Percentiles rank a stretch among this genome's conserved stretches.
phyloP scores from a whole-genome alignment of 2,888 invertebrate genomes.

The Ditula angustiorana region DNA sequence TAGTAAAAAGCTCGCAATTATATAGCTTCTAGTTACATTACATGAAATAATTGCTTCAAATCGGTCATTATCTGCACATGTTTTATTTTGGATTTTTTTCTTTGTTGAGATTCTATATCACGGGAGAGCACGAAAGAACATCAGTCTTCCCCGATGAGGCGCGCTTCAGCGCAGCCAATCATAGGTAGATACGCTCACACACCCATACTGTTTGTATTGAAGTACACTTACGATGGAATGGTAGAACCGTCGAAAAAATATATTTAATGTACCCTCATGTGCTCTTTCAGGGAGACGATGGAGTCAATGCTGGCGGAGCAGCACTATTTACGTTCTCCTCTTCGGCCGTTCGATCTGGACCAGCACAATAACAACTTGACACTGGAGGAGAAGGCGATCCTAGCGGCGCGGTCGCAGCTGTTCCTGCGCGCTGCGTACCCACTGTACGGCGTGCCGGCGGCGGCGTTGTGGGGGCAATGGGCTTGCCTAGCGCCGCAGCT shows the following conservation, averaged over 20 bases:
- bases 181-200: constrained; percentile 78
- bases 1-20: constrained; percentile 18
- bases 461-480: constrained; percentile 90
- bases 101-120: constrained; percentile 85
- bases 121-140: constrained; percentile 83
- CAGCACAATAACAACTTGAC: constrained; percentile 90
- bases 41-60: constrained; percentile 5
- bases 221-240: constrained; percentile 21
- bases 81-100: constrained; percentile 80
- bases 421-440: constrained; percentile 90
- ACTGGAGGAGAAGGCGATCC: constrained; percentile 91
- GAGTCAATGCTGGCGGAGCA: constrained; percentile 95
- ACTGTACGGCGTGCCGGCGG: constrained; percentile 80
- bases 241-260: constrained; percentile 21
- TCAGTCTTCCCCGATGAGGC: constrained; percentile 82
- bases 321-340: constrained; percentile 91
- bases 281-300: constrained; percentile 92
- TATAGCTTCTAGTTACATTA: not conserved
- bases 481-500: constrained; percentile 88
- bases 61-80: constrained; percentile 48
- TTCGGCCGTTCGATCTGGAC: constrained; percentile 91
- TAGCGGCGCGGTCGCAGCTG: constrained; percentile 91
- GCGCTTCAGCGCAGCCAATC: constrained; percentile 81
- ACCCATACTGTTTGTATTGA: constrained; percentile 50
- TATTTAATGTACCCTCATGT: constrained; percentile 46